Percentiles rank a stretch among this genome's conserved stretches.
These are phyloP conservation scores for Lasius platythorax DNA, from an alignment of 2,888 invertebrate genomes.

Conservation along the genomic window DNA sequence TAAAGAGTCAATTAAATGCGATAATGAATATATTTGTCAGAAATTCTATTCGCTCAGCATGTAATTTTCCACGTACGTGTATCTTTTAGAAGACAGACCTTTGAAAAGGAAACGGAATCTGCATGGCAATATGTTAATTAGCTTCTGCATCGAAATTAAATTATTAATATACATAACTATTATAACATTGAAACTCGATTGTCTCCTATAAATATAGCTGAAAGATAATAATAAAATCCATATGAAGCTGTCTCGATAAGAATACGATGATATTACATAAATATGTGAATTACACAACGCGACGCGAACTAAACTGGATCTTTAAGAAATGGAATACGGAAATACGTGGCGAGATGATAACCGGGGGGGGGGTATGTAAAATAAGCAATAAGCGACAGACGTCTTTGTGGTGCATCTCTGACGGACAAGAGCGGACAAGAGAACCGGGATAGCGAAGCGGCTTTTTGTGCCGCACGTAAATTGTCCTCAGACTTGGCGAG, in stretches of 20 bases:
- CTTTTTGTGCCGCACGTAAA: constrained; percentile 43
- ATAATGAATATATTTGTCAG: constrained; percentile 7
- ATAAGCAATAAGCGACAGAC: neutral
- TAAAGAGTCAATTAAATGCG: constrained; percentile 20
- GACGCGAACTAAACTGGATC: neutral
- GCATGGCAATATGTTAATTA: neutral
- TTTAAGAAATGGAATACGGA: neutral
- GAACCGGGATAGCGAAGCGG: neutral
- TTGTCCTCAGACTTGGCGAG: constrained; percentile 46
- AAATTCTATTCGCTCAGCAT: neutral
- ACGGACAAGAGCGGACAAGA: neutral
- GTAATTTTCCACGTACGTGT: neutral
- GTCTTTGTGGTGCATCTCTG: neutral
- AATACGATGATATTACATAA: neutral
- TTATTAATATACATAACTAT: neutral
- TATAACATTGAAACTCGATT: neutral
- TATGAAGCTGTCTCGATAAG: neutral
- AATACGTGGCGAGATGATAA: neutral
- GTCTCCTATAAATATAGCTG: neutral
- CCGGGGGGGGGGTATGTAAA: neutral
- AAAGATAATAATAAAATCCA: neutral
- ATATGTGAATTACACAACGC: neutral
- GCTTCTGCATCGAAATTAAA: neutral
- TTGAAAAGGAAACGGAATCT: neutral
- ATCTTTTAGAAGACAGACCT: neutral